These are phyloP conservation scores for Percopsis omiscomaycus DNA, from an alignment of 2,797 vertebrate species.

Conservation along the genomic window DNA sequence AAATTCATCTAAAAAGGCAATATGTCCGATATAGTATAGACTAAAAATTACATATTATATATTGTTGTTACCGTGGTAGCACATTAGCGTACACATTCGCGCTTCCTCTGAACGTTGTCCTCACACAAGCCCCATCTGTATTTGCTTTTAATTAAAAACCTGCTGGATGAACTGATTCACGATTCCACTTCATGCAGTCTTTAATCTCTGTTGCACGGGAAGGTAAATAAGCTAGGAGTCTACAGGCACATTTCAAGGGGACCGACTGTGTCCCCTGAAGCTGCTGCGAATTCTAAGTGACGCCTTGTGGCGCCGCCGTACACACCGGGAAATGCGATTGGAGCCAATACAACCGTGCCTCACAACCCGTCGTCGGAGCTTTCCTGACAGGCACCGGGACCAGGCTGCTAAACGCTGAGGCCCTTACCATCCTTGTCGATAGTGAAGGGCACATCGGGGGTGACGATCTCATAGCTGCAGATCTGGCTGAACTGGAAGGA, in stretches of 20 bases:
- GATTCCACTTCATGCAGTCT: slow-evolving; percentile 21
- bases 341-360: slow-evolving; percentile 41
- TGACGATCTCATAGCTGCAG: slow-evolving; percentile 95
- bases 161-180: no score
- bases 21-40: no score
- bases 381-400: neutral
- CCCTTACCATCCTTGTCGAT: slow-evolving; percentile 93
- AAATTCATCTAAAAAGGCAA: no score
- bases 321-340: slow-evolving; percentile 25
- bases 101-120: slow-evolving; percentile 4
- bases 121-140: slow-evolving; percentile 4
- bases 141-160: slow-evolving; percentile 6
- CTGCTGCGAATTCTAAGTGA: slow-evolving; percentile 45
- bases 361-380: slow-evolving; percentile 10
- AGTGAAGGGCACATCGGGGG: slow-evolving; percentile 91
- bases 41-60: no score
- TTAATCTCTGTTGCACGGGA: slow-evolving; percentile 21
- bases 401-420: neutral
- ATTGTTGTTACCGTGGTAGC: slow-evolving; percentile 6
- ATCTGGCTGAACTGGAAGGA: slow-evolving; percentile 99
- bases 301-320: slow-evolving; percentile 34
- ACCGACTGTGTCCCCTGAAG: slow-evolving; percentile 19
- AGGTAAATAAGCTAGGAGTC: slow-evolving; percentile 5
- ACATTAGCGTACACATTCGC: neutral
- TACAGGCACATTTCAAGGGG: slow-evolving; percentile 50